Evolutionary conservation across 2,888 invertebrate species (phyloP).

Genomic region (Dioctria rufipes): DNA sequence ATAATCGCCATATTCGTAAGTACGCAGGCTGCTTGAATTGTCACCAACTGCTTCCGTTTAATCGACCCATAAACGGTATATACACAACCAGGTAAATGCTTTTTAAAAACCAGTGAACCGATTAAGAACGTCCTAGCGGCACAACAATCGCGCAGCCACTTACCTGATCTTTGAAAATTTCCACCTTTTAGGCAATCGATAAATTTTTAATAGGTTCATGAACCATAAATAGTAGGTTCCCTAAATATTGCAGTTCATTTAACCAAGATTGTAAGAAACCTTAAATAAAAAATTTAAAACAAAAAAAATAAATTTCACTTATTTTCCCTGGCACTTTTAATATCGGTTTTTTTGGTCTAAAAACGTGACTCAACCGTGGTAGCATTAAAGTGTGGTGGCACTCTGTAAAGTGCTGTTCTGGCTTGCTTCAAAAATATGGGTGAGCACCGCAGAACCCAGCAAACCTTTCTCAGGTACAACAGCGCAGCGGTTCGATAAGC

Average conservation of each 20-base stretch:
- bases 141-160: neutral
- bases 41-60: constrained; percentile 47
- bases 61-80: neutral
- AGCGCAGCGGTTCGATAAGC: constrained; percentile 24
- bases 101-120: constrained; percentile 13
- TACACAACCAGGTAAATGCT: neutral
- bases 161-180: neutral
- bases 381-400: constrained; percentile 48
- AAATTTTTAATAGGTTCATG: neutral
- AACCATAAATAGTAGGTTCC: neutral
- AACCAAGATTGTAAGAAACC: neutral
- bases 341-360: constrained; percentile 29
- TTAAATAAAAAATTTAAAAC: neutral
- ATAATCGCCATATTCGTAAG: constrained; percentile 11
- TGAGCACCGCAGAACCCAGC: constrained; percentile 12
- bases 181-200: neutral
- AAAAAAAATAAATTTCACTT: constrained; percentile 3
- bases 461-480: constrained; percentile 14
- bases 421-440: neutral
- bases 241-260: neutral
- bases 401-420: constrained; percentile 27
- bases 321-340: neutral
- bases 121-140: constrained; percentile 23
- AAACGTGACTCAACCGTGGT: constrained; percentile 47
- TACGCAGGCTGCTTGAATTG: constrained; percentile 26